A percentile compares a stretch with the other conserved stretches of the same genome.
These are phyloP conservation scores for Coelinius sp. DNA, from an alignment of 2,888 invertebrate species.

Conservation along the genomic window DNA sequence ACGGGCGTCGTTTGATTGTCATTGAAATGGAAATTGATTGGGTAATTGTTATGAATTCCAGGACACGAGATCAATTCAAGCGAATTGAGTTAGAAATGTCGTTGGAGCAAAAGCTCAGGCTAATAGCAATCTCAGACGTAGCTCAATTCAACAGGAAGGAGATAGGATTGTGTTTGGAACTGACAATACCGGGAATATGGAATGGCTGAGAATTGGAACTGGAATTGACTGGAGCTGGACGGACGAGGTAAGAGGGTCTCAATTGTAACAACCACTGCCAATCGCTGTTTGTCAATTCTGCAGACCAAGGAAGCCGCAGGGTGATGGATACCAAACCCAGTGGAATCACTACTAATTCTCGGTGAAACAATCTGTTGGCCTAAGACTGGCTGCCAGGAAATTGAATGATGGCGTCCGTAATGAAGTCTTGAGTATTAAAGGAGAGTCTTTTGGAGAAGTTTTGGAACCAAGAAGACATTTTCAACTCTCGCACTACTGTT, in stretches of 20 bases:
- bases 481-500: background rate
- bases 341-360: constrained; percentile 41
- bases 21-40: constrained; percentile 9
- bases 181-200: constrained; percentile 47
- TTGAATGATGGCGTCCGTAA: background rate
- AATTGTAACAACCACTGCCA: constrained; percentile 36
- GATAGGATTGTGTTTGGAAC: constrained; percentile 45
- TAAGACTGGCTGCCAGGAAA: background rate
- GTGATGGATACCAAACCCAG: constrained; percentile 30
- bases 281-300: constrained; percentile 40
- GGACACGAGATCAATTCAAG: background rate
- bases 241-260: constrained; percentile 27
- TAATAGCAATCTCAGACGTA: constrained; percentile 38
- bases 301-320: constrained; percentile 29
- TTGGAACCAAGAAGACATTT: background rate
- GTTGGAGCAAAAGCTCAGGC: background rate
- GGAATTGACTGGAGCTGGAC: constrained; percentile 8
- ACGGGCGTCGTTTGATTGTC: background rate
- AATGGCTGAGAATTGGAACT: constrained; percentile 18
- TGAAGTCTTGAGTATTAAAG: constrained; percentile 27
- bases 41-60: background rate
- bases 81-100: background rate
- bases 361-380: constrained; percentile 35
- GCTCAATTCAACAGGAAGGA: constrained; percentile 51
- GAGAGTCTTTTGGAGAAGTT: background rate